Evolutionary conservation across 2,888 invertebrate genomes (phyloP).

Genomic region (Philereme vetulata): DNA sequence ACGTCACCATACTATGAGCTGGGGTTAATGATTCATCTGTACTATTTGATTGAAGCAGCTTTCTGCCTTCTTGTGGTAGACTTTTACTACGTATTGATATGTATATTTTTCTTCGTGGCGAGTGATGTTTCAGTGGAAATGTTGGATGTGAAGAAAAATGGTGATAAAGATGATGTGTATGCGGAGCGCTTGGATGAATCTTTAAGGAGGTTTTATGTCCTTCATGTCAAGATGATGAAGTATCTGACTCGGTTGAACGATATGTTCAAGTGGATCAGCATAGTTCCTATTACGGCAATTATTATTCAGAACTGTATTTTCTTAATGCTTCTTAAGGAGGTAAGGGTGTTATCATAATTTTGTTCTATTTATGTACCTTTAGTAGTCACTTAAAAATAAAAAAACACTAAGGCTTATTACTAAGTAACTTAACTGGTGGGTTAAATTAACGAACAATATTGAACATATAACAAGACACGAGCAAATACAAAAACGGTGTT

Average conservation of each 20-base stretch:
- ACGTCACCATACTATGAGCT: constrained; percentile 62
- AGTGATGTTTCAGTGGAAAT: constrained; percentile 49
- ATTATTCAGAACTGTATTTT: constrained; percentile 53
- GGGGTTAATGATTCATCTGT: constrained; percentile 54
- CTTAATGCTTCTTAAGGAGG: constrained; percentile 58
- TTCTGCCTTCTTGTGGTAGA: constrained; percentile 53
- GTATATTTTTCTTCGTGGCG: constrained; percentile 54
- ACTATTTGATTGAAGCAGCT: constrained; percentile 52
- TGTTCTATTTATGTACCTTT: too few species aligned
- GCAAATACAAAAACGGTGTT: too few species aligned
- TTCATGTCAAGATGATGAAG: constrained; percentile 55
- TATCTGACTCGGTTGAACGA: constrained; percentile 50
- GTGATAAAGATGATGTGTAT: constrained; percentile 44
- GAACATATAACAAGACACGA: too few species aligned
- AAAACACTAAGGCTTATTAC: too few species aligned
- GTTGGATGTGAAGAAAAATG: constrained; percentile 42
- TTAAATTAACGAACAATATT: too few species aligned
- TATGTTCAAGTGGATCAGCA: constrained; percentile 61
- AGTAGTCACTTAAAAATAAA: too few species aligned
- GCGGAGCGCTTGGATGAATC: constrained; percentile 48
- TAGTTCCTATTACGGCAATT: constrained; percentile 54
- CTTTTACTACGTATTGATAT: constrained; percentile 61
- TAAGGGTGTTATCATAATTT: constrained; percentile 26
- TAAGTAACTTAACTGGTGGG: too few species aligned
- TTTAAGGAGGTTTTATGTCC: constrained; percentile 53